phyloP scores from a whole-genome alignment of 1,140 invertebrate species.

The Lucilia sericata region DNA sequence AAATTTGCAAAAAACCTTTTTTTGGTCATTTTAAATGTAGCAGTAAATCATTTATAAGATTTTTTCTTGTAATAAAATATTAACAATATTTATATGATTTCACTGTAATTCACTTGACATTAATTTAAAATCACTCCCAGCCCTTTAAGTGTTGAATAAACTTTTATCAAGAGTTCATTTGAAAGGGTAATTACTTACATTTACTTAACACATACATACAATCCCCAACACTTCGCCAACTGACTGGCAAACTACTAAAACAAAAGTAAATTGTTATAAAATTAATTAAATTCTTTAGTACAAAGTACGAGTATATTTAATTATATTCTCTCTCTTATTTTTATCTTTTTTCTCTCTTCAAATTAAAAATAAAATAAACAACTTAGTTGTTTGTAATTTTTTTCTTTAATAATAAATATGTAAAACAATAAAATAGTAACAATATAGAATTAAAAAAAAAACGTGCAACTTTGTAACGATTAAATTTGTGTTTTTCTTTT shows the following conservation, averaged over 20 bases:
- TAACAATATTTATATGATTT: too few species aligned
- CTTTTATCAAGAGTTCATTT: not conserved
- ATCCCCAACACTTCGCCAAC: too few species aligned
- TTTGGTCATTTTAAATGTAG: too few species aligned
- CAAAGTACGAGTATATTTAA: not conserved
- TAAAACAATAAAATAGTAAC: not conserved
- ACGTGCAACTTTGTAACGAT: not conserved
- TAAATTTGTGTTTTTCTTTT: not conserved
- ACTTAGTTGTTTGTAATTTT: not conserved
- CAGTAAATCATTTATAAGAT: too few species aligned
- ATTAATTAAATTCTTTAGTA: conserved; percentile 13
- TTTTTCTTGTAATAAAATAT: too few species aligned
- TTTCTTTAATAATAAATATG: too few species aligned
- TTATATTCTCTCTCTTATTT: not conserved
- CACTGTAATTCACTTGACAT: too few species aligned
- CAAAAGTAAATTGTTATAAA: not conserved
- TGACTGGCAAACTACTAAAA: too few species aligned
- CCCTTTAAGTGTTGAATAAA: too few species aligned
- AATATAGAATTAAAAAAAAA: not conserved
- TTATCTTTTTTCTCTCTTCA: not conserved
- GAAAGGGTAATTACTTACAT: conserved; percentile 14
- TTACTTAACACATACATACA: too few species aligned
- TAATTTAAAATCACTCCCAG: too few species aligned
- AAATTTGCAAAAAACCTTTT: too few species aligned
- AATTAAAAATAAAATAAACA: not conserved